Evolutionary conservation across 2,888 invertebrate genomes (phyloP).

Genomic region (Volucella zonaria): DNA sequence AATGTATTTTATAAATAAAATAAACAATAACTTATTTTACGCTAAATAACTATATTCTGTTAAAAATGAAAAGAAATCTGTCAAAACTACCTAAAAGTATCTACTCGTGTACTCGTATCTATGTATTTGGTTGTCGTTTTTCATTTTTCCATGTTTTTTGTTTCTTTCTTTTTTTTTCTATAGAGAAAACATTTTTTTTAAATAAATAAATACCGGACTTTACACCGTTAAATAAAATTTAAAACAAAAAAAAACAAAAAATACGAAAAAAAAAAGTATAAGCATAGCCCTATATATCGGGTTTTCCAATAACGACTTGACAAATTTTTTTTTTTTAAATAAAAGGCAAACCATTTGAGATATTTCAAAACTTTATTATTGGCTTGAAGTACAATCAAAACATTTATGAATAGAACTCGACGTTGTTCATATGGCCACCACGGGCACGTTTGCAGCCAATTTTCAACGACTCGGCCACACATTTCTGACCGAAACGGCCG

Average conservation of each 20-base stretch:
- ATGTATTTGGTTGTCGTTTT: not conserved
- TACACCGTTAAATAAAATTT: slow-evolving; percentile 64
- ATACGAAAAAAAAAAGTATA: slow-evolving; percentile 3
- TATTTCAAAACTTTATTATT: no score
- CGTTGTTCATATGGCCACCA: no score
- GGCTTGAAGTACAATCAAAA: no score
- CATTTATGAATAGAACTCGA: no score
- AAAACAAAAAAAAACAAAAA: not conserved
- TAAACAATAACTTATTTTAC: slow-evolving; percentile 30
- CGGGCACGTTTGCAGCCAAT: no score
- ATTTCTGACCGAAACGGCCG: no score
- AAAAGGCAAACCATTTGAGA: no score
- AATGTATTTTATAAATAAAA: slow-evolving; percentile 49
- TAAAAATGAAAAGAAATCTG: slow-evolving; percentile 1
- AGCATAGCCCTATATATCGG: slow-evolving; percentile 28
- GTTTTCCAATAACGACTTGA: no score
- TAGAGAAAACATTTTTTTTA: slow-evolving; percentile 22
- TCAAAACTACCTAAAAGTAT: no score
- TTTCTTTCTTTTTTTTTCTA: slow-evolving; percentile 25
- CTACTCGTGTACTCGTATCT: not conserved
- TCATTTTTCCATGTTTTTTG: slow-evolving; percentile 24
- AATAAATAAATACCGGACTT: slow-evolving; percentile 62
- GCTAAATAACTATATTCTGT: slow-evolving; percentile 63
- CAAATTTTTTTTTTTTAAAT: no score
- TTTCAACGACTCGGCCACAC: no score